Conservation (phyloP, 53 echinoderm and acorn worm genomes). For the Holothuria leucospilota region DNA sequence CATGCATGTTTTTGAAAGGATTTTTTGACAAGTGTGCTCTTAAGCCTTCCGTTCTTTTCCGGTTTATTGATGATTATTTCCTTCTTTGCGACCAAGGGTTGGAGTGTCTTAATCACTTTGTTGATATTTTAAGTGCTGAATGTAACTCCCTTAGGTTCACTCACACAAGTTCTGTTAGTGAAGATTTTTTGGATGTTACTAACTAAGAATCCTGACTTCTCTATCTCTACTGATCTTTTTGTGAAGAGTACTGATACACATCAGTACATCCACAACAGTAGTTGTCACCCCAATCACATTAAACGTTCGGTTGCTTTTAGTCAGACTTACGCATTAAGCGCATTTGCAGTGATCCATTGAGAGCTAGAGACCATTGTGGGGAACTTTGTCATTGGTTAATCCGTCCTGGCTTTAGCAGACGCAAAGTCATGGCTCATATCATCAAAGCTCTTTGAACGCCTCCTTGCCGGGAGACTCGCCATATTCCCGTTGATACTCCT, state of each 20-base stretch:
- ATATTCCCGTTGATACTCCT: too few species aligned
- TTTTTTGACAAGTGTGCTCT: not conserved
- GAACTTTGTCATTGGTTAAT: too few species aligned
- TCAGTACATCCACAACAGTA: not conserved
- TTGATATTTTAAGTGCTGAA: too few species aligned
- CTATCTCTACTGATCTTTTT: too few species aligned
- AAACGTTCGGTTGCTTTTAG: too few species aligned
- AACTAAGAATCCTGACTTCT: not conserved
- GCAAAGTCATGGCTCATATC: too few species aligned
- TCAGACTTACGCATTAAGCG: slow-evolving; percentile 1
- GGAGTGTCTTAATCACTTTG: too few species aligned
- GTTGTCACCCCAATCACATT: not conserved
- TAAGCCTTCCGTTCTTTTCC: not conserved
- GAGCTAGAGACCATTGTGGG: too few species aligned
- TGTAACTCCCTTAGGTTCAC: not conserved
- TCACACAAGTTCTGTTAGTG: not conserved
- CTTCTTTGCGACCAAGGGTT: not conserved
- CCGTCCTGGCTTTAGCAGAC: too few species aligned
- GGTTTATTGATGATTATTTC: not conserved
- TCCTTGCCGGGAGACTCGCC: too few species aligned
- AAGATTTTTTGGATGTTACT: too few species aligned
- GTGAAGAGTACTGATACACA: not conserved
- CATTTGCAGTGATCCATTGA: not conserved
- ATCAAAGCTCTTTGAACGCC: too few species aligned
- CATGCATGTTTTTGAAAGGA: not conserved